These are phyloP conservation scores for Chelonia mydas DNA, from an alignment of 2,797 vertebrate species.

Conservation along the genomic window DNA sequence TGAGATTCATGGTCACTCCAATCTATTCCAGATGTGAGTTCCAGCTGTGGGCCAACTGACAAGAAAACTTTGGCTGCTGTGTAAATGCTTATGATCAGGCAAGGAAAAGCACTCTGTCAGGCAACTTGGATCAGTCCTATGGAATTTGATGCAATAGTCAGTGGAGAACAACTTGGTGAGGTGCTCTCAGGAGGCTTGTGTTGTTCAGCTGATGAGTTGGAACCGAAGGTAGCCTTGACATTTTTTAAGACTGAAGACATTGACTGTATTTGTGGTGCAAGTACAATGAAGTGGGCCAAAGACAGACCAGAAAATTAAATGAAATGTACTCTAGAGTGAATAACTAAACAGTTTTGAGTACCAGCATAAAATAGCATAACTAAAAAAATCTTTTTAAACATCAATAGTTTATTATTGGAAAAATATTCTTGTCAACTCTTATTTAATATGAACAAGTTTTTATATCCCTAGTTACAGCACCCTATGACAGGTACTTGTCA, in stretches of 20 bases:
- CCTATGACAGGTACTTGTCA: neutral
- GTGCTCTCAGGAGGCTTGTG: neutral
- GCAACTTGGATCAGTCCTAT: slow-evolving; percentile 44
- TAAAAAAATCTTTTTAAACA: too few species aligned
- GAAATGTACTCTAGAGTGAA: neutral
- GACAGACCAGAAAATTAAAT: neutral
- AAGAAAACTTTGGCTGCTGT: slow-evolving; percentile 48
- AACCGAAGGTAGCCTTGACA: neutral
- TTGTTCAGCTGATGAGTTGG: neutral
- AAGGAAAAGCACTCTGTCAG: slow-evolving; percentile 38
- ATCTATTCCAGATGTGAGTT: slow-evolving; percentile 61
- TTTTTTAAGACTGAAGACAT: neutral
- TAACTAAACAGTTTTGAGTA: neutral
- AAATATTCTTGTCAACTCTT: neutral
- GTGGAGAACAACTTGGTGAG: slow-evolving; percentile 8
- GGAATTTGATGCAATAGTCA: slow-evolving; percentile 26
- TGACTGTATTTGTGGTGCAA: neutral
- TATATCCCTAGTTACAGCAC: neutral
- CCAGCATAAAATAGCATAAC: neutral
- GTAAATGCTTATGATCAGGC: slow-evolving; percentile 31
- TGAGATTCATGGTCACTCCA: slow-evolving; percentile 46
- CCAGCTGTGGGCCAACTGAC: slow-evolving; percentile 26
- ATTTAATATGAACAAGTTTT: neutral
- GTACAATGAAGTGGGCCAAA: neutral
- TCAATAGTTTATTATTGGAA: neutral